phyloP scores from a whole-genome alignment of 2,888 invertebrate genomes.

The Encarsia formosa region DNA sequence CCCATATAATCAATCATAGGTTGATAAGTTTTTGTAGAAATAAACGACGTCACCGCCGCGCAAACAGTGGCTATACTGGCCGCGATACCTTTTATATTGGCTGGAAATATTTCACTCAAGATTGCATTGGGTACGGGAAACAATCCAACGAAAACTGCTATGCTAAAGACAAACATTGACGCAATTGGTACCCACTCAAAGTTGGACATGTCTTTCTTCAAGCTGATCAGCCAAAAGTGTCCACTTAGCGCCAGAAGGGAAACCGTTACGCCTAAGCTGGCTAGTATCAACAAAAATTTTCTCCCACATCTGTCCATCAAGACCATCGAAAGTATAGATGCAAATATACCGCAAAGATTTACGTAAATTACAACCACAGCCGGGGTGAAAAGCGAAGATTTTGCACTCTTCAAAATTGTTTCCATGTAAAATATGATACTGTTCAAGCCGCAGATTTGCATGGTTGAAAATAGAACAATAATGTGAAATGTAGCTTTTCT shows the following conservation, averaged over 20 bases:
- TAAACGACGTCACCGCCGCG: constrained; percentile 35
- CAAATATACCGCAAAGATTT: constrained; percentile 32
- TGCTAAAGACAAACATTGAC: constrained; percentile 12
- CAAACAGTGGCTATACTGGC: constrained; percentile 33
- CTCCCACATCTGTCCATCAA: constrained; percentile 42
- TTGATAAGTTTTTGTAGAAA: constrained; percentile 36
- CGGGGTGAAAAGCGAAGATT: constrained; percentile 34
- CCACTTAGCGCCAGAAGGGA: constrained; percentile 22
- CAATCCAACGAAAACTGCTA: constrained; percentile 17
- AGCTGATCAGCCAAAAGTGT: constrained; percentile 30
- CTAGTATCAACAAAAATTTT: constrained; percentile 35
- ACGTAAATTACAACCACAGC: constrained; percentile 40
- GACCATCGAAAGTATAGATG: constrained; percentile 35
- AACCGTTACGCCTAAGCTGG: constrained; percentile 34
- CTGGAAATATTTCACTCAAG: constrained; percentile 39
- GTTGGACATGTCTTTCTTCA: background rate
- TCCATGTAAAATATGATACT: constrained; percentile 43
- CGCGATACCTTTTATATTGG: constrained; percentile 37
- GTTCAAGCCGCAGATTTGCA: constrained; percentile 41
- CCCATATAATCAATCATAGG: constrained; percentile 33
- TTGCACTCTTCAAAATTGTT: constrained; percentile 36
- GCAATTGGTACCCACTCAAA: constrained; percentile 15
- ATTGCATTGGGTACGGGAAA: constrained; percentile 37
- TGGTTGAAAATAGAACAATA: constrained; percentile 35
- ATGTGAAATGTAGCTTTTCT: constrained; percentile 35